Conservation (phyloP, 2,113 vertebrate species). For the Triplophysa tibetana region DNA sequence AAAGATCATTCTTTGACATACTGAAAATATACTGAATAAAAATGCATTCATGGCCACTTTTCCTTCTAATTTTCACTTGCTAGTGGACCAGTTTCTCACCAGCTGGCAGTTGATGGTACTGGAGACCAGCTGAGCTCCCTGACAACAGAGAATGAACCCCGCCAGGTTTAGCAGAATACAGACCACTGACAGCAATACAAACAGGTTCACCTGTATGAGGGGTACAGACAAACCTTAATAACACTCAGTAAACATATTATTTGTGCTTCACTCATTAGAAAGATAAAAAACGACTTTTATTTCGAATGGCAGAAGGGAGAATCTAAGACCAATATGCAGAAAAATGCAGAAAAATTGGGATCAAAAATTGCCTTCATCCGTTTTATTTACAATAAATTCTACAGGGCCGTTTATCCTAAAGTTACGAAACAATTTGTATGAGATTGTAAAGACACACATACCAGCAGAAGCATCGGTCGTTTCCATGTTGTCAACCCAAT, state of each 20-base stretch:
- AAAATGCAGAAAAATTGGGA: no score
- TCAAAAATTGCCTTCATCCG: neutral
- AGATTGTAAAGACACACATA: constrained; percentile 63
- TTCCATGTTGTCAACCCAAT: constrained; percentile 84
- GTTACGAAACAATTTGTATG: neutral
- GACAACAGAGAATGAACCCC: constrained; percentile 82
- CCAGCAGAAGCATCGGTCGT: constrained; percentile 78
- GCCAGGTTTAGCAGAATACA: constrained; percentile 83
- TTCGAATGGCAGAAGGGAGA: neutral
- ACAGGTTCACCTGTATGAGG: constrained; percentile 79
- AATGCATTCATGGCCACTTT: neutral
- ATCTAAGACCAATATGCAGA: neutral
- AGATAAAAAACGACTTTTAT: neutral
- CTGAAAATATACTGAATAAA: constrained; percentile 28
- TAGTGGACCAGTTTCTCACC: constrained; percentile 68
- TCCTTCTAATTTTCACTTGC: neutral
- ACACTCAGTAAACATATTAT: neutral
- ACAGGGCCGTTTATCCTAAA: neutral
- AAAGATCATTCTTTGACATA: neutral
- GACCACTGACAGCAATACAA: constrained; percentile 80
- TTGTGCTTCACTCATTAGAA: neutral
- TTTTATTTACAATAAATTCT: neutral
- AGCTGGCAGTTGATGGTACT: constrained; percentile 78
- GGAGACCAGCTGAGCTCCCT: constrained; percentile 83
- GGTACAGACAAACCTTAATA: neutral